Percentiles rank a stretch among this genome's conserved stretches.
These are phyloP conservation scores for Reticulitermes lucifugus DNA, from an alignment of 2,888 invertebrate genomes.

Conservation along the genomic window DNA sequence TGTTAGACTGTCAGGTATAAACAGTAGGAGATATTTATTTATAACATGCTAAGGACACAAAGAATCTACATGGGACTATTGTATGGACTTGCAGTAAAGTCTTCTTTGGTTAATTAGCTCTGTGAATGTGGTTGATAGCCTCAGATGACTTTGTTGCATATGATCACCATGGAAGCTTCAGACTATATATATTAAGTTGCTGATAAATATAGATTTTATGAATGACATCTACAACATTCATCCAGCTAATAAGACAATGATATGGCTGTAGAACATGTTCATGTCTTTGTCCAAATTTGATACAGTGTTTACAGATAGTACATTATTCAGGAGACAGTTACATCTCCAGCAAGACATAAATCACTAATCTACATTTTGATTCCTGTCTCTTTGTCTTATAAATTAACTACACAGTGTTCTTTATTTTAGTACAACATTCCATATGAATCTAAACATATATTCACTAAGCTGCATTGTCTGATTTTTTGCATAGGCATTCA, in stretches of 20 bases:
- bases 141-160: too few relatives aligned
- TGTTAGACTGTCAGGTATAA: slow-evolving; percentile 27
- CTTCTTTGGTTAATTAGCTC: too few relatives aligned
- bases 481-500: not conserved
- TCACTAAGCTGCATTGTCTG: not conserved
- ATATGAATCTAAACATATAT: slow-evolving; percentile 23
- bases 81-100: not conserved
- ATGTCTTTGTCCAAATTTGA: slow-evolving; percentile 6
- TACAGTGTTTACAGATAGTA: slow-evolving; percentile 2
- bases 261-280: slow-evolving; percentile 27
- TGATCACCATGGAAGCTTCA: too few relatives aligned
- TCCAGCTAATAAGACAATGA: slow-evolving; percentile 27
- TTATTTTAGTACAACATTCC: not conserved
- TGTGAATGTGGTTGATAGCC: too few relatives aligned
- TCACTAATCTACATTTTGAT: slow-evolving; percentile 25
- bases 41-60: not conserved
- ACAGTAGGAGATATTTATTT: not conserved
- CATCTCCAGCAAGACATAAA: not conserved
- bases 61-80: not conserved
- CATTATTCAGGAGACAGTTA: not conserved
- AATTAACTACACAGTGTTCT: not conserved
- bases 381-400: not conserved
- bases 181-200: not conserved
- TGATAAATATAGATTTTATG: not conserved
- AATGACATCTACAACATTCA: not conserved